Evolutionary conservation across 1,140 invertebrate genomes (phyloP), one percentile per base, ranked within the genome.

Genomic region (Lepeophtheirus salmonis): DNA sequence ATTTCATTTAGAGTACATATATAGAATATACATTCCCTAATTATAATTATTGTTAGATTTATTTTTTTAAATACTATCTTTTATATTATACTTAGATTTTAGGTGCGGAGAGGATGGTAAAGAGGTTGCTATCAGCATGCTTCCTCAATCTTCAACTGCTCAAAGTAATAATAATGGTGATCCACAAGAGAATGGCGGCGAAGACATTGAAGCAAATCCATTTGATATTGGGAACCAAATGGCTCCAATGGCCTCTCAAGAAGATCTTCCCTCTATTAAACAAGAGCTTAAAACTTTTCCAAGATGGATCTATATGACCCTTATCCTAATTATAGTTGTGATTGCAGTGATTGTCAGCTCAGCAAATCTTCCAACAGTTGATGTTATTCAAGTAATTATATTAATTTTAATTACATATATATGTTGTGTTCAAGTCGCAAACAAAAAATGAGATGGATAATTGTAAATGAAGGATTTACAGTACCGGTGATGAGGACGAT

Each of bases 311-410:
- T 60, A 60, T 16, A 18, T 18, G 49, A 26, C 16, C 18, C 23
- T 60, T 18, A 60, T 60, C 17, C 20, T 41, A 12, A 26, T 50
- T 21, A 60, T 60, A 3, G 49, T 60, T 49, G 30, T 60, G 26
- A 41, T 60, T 52, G 57, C 57, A 1, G 30, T 41, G 14, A 10
- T 53, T 20, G 57, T 60, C 41, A 60, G 23, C 49, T 54, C 52
- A 16, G 52, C 52, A 54, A 24, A 54, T 54, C 23, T 54, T 24
- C 52, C 52, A 14, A 54, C 52, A 2, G 52, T 21, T 14, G 52
- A 54, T 23, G 52, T 54, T n/a, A 54, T 54, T 23, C 30, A 10
- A n/a, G 30, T 41, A n/a, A n/a, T n/a, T n/a, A n/a, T n/a, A n/a
- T n/a, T n/a, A n/a, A n/a, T n/a, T n/a, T n/a, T n/a, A n/a, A n/a